A percentile compares a stretch with the other conserved stretches of the same genome.
Conservation (phyloP, 1,140 invertebrate species). For the Aethina tumida region DNA sequence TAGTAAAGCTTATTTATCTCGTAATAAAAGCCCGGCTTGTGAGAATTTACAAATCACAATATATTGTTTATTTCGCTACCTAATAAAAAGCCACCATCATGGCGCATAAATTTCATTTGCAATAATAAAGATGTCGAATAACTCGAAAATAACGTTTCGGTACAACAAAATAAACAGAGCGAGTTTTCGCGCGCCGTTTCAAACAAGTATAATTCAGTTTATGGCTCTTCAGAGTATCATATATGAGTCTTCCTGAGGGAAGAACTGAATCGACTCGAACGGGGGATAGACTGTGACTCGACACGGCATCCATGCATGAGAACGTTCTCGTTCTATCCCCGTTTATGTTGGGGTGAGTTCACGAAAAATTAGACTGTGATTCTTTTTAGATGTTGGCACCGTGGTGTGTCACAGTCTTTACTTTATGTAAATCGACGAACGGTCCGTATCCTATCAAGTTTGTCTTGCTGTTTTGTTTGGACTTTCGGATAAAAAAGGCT, state of each 20-base stretch:
- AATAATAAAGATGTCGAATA: slow-evolving; percentile 22
- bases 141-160: slow-evolving; percentile 15
- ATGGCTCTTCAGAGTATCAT: slow-evolving; percentile 26
- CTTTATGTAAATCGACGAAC: slow-evolving; percentile 16
- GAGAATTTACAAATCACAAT: too few relatives aligned
- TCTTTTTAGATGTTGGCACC: background rate
- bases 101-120: slow-evolving; percentile 14
- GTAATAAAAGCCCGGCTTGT: too few relatives aligned
- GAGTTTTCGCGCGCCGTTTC: slow-evolving; percentile 28
- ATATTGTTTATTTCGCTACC: too few relatives aligned
- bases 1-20: too few relatives aligned
- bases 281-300: slow-evolving; percentile 15
- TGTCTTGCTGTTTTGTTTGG: slow-evolving; percentile 14
- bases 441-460: slow-evolving; percentile 16
- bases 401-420: slow-evolving; percentile 8
- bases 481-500: slow-evolving; percentile 10
- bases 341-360: slow-evolving; percentile 7
- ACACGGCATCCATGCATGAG: slow-evolving; percentile 1
- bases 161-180: slow-evolving; percentile 27
- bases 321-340: slow-evolving; percentile 6
- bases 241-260: slow-evolving; percentile 21
- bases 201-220: slow-evolving; percentile 32
- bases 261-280: slow-evolving; percentile 12
- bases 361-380: slow-evolving; percentile 12
- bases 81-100: too few relatives aligned